Base-by-base conservation (phyloP, 2,113 vertebrate species). In the Trichechus manatus region DNA sequence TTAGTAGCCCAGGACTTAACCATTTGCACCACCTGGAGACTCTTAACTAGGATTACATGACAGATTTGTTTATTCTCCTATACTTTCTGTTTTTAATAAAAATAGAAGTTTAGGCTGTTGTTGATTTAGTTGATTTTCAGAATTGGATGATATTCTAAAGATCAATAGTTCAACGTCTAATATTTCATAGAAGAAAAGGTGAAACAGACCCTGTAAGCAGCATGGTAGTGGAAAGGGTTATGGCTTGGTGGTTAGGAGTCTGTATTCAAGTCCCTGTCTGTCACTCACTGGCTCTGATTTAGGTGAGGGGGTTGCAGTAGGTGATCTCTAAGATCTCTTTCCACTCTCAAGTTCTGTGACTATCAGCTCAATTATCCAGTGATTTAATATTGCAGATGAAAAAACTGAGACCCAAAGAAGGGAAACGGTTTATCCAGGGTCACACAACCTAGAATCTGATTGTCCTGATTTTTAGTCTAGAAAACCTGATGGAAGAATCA, bases 81-180 rank as follows among this genome's bases (percentile, higher is more conserved):
- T 92, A 50, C 25, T 22, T 96, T 44, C 53, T 97, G 39, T 29
- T 68, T 91, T 96, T 92, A 66, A 70, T 64, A 86, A 92, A 94
- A 47, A 47, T 92, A 81, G 88, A 80, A 79, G 9, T 88, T 91
- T 11, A 78, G 31, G 83, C 59, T 92, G 1, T 56, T 78, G 17
- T 84, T 85, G 33, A 39, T 85, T 53, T 68, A 66, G 22, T 89
- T 10, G 33, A 61, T 86, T 89, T 88, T 39, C 36, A 89, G 53
- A 53, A 89, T 89, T 63, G 27, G 64, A 64, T 91, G 82, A 72
- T 80, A 86, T 42, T 92, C 59, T 77, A 83, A 83, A 47, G 47
- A 59, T 82, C 82, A 81, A 6, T 59, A n/a, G 33, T 91, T 87
- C 64, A 42, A 0, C 59, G 56, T 50, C 47, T 61, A 83, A n/a